Evolutionary conservation across 2,888 invertebrate species (phyloP), one percentile per base, ranked within the genome.

Genomic region (Macrophya annulata): DNA sequence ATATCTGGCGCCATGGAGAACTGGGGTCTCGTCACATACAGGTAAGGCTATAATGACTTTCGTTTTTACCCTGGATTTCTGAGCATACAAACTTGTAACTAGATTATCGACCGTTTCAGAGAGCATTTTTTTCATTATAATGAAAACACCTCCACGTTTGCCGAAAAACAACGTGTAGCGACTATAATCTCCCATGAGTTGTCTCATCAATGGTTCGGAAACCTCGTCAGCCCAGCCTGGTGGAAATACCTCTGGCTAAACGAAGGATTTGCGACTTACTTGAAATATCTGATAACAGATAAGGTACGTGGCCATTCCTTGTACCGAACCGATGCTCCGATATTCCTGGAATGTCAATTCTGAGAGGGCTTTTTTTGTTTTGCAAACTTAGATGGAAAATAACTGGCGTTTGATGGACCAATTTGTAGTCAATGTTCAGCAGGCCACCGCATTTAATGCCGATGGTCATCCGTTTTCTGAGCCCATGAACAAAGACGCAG

Each of bases 1-100:
- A 95, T 96, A 0, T 97, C 97, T 8, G 96, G 96, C 82, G 96
- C 98, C 85, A 97, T 97, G 96, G 96, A 97, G 92, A 96, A 97
- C 91, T 96, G 96, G 96, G 96, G 96, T 0, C 91, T 96, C 25
- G 94, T 96, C 68, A 96, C 95, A 0, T 96, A 95, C 88, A 94
- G 94, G 95, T 95, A 90, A 31, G 25, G 4, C 62, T 10, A n/a
- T 25, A 4, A 10, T 1, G 62, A 51, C 12, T 48, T 48, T 15
- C 15, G 15, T 4, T 48, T 15, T 48, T 31, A 15, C 15, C 15
- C 48, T 17, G 17, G 15, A 48, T 48, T 48, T 15, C 0, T 15
- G 5, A 48, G 15, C 48, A 15, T 48, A 15, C 17, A 0, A 48
- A 48, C 15, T 43, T 31, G n/a, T 40, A 37, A 72, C 5, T 5